Base-by-base conservation (phyloP, 2,113 vertebrate species). In the Pelecanus crispus region DNA sequence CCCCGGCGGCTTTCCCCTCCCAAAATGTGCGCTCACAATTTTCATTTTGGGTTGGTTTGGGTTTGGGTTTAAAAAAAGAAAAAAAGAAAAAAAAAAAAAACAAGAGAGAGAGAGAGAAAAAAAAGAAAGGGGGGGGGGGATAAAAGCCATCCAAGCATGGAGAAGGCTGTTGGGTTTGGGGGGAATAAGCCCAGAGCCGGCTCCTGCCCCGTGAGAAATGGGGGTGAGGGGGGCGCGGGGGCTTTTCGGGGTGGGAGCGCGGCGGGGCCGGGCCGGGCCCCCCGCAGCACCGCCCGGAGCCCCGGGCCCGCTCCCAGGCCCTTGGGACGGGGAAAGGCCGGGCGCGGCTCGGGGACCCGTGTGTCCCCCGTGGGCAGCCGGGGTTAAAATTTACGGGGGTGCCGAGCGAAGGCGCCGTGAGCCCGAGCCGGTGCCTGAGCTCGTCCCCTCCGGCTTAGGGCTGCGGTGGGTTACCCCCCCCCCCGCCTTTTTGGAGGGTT, bases 81-180 rank as follows among this genome's bases (percentile, higher is more conserved):
- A 5, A 0, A 2, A 4, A 9, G 34, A 6, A 4, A 11, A 7
- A 7, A 3, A 18, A 6, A 5, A 2, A 3, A 11, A 6, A 5
- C 7, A 7, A 4, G 0, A 22, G 0, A 17, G 5, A 40, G 3
- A 11, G 2, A 15, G 1, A 22, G 1, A 14, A 2, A 61, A 36
- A 24, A 20, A 32, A 7, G 13, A 22, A 29, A 3, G 5, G 1
- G 2, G 2, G n/a, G 1, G 2, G 2, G n/a, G 40, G 44, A 32
- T 18, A n/a, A n/a, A n/a, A n/a, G n/a, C n/a, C n/a, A 36, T 6
- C 13, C 18, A 17, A 72, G 32, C 45, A 40, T 13, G 3, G 26
- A 87, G 38, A 66, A 92, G 66, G 47, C 21, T 47, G 42, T 19
- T 38, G 45, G 55, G 28, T 67, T 84, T 58, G 7, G 17, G 38